Base-by-base conservation (phyloP, 2,888 invertebrate species). In the Campopleginae sp. region DNA sequence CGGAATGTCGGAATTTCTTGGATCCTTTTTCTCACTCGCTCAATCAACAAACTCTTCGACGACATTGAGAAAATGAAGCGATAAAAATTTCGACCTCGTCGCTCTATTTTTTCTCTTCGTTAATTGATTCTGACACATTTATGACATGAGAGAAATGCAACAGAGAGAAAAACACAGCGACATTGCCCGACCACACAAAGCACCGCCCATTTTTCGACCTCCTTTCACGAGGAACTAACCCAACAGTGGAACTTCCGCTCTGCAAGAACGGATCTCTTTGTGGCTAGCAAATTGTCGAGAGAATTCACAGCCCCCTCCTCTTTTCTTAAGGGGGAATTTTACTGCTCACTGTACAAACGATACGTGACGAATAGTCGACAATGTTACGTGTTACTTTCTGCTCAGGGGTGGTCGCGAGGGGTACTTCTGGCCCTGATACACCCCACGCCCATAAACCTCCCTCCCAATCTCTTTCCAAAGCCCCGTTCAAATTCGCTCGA, bases 381-480 rank as follows among this genome's bases (percentile, higher is more conserved):
- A 72, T 23, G 48, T 33, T 61, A 68, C 65, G 27, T 70, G 54
- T 23, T 66, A 19, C 12, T 76, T 77, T 7, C 38, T 38, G 65
- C 77, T 31, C 80, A 83, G 80, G 77, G 85, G 82, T 80, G 82
- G 82, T 80, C 66, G 27, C 27, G 46, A 44, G 38, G 80, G 77
- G 75, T 61, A 71, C 82, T 79, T 54, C 19, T n/a, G n/a, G n/a
- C 48, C 12, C 77, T 23, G 63, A 71, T 63, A 77, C 61, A 80
- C 74, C 61, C 61, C 82, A 86, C 85, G 86, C 86, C 85, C 85
- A 84, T 85, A 51, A 70, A 80, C 42, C 86, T 78, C 84, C 84
- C 76, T 77, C 79, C 75, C 46, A 14, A 76, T 63, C 46, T 77
- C 42, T 33, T 46, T 31, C 44, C 23, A 23, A 77, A 31, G 17